Evolutionary conservation across 2,797 vertebrate genomes (phyloP).

Genomic region (Hydrocynus forskahlii): DNA sequence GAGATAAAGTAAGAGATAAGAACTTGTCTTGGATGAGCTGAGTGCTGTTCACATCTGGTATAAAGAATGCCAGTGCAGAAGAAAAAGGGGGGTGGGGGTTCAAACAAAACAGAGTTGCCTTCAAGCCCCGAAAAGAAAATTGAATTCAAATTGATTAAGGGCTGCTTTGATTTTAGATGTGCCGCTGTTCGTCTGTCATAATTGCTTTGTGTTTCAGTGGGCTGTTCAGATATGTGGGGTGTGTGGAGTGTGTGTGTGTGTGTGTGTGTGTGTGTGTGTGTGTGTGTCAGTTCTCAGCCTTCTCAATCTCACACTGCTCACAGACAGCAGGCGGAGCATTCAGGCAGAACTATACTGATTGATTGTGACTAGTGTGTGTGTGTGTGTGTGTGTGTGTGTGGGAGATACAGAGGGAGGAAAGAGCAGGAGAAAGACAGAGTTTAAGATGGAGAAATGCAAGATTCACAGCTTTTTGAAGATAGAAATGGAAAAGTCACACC

Average conservation of each 20-base stretch:
- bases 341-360: slow-evolving; percentile 59
- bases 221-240: slow-evolving; percentile 39
- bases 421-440: background rate
- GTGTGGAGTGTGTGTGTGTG: slow-evolving; percentile 1
- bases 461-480: slow-evolving; percentile 42
- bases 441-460: background rate
- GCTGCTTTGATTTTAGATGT: slow-evolving; percentile 67
- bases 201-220: slow-evolving; percentile 62
- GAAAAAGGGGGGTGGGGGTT: slow-evolving; percentile 21
- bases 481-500: slow-evolving; percentile 31
- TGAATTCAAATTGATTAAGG: slow-evolving; percentile 75
- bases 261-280: slow-evolving; percentile 42
- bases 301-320: slow-evolving; percentile 59
- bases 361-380: slow-evolving; percentile 52
- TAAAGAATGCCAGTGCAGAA: slow-evolving; percentile 8
- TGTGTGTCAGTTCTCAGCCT: slow-evolving; percentile 54
- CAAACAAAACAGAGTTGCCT: slow-evolving; percentile 44
- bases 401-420: background rate
- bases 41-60: background rate
- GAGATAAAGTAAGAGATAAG: background rate
- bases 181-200: slow-evolving; percentile 74
- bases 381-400: background rate
- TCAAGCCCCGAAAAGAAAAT: slow-evolving; percentile 60
- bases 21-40: slow-evolving; percentile 16
- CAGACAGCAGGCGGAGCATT: slow-evolving; percentile 57